These are phyloP conservation scores for Liolophura sinensis DNA, from an alignment of 1,140 invertebrate genomes.

Conservation along the genomic window DNA sequence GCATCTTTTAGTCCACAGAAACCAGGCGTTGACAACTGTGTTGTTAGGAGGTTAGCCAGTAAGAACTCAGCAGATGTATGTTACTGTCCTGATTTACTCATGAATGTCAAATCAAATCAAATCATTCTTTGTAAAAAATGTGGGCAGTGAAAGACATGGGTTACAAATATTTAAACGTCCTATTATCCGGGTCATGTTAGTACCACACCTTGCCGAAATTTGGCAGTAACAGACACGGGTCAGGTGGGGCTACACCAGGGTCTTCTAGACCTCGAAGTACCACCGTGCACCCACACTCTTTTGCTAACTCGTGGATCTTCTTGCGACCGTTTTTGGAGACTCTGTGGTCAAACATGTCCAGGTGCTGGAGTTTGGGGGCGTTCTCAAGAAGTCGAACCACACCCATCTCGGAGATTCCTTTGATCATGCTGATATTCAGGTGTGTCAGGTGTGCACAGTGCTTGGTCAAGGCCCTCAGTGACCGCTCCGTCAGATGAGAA, in stretches of 20 bases:
- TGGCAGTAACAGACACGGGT: slow-evolving; percentile 18
- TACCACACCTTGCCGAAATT: slow-evolving; percentile 23
- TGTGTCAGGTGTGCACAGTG: slow-evolving; percentile 21
- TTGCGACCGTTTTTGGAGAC: slow-evolving; percentile 18
- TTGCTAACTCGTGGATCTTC: slow-evolving; percentile 20
- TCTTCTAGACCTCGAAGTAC: slow-evolving; percentile 18
- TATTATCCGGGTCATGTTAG: not conserved
- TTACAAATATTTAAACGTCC: not conserved
- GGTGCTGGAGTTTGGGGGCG: slow-evolving; percentile 16
- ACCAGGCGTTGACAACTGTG: no score
- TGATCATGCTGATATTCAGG: slow-evolving; percentile 28
- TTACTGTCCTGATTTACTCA: no score
- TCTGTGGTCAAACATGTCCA: slow-evolving; percentile 34
- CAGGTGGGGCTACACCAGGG: slow-evolving; percentile 17
- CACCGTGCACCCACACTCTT: slow-evolving; percentile 15
- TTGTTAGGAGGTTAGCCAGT: no score
- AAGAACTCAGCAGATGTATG: no score
- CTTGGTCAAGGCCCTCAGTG: slow-evolving; percentile 23
- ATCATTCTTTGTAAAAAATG: no score
- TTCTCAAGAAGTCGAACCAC: slow-evolving; percentile 24
- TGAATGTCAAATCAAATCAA: no score
- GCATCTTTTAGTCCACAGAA: no score
- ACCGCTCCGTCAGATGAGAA: slow-evolving; percentile 36
- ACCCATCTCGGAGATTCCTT: slow-evolving; percentile 24
- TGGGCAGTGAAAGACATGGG: not conserved